Evolutionary conservation across 2,888 invertebrate species (phyloP).

Genomic region (Prenolepis imparis): DNA sequence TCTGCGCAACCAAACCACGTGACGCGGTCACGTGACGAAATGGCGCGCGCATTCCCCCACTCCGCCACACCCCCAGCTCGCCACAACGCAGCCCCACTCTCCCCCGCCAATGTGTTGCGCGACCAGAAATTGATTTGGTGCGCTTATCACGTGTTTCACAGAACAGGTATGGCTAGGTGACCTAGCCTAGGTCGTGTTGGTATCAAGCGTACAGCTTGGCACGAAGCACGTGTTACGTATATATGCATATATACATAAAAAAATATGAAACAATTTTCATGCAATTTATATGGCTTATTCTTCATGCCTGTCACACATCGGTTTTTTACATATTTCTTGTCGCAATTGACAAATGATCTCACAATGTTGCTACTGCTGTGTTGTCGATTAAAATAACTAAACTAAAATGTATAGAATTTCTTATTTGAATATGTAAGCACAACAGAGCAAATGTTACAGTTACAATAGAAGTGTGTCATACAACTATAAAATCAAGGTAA

Average conservation of each 20-base stretch:
- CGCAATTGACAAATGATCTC: not conserved
- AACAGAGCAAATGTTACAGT: not conserved
- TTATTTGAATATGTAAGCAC: not conserved
- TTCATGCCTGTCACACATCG: not conserved
- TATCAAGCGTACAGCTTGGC: constrained; percentile 60
- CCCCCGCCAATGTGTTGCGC: too few relatives aligned
- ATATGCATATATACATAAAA: too few relatives aligned
- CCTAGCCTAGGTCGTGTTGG: not conserved
- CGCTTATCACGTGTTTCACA: not conserved
- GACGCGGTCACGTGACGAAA: too few relatives aligned
- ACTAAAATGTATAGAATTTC: not conserved
- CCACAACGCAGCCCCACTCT: too few relatives aligned
- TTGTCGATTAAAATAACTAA: not conserved
- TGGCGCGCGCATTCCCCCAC: too few relatives aligned
- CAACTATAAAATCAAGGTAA: not conserved
- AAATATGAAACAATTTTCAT: constrained; percentile 27
- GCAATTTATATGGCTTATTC: not conserved
- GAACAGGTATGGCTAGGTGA: constrained; percentile 59
- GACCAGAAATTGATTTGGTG: too few relatives aligned
- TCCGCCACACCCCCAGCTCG: too few relatives aligned
- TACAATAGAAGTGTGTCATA: not conserved
- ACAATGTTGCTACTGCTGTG: not conserved
- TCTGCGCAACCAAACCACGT: too few relatives aligned
- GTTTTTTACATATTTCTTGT: not conserved
- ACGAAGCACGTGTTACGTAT: constrained; percentile 33